Conservation (phyloP, 2,888 invertebrate species). For the Ectemnius continuus region DNA sequence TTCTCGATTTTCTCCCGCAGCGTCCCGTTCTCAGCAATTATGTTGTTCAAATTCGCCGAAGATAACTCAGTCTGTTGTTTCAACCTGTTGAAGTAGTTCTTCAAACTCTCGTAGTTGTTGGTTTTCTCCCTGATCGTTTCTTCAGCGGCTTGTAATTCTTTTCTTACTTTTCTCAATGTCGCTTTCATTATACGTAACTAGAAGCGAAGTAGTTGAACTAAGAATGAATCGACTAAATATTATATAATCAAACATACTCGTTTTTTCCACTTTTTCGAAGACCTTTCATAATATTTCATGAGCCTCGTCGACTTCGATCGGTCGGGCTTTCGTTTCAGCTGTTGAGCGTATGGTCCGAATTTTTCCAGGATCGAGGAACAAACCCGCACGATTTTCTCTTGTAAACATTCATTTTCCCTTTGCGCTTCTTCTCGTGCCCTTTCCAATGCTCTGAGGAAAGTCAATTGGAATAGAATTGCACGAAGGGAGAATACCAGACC, state of each 20-base stretch:
- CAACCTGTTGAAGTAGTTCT: slow-evolving; percentile 50
- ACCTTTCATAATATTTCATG: slow-evolving; percentile 44
- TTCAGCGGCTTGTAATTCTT: slow-evolving; percentile 45
- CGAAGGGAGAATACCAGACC: neutral
- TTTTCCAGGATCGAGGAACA: slow-evolving; percentile 59
- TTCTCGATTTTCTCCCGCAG: slow-evolving; percentile 61
- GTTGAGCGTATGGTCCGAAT: slow-evolving; percentile 40
- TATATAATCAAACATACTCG: slow-evolving; percentile 45
- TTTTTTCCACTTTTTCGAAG: slow-evolving; percentile 46
- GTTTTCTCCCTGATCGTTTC: slow-evolving; percentile 48
- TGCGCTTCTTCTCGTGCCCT: slow-evolving; percentile 43
- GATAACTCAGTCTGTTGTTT: slow-evolving; percentile 56
- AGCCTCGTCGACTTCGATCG: neutral
- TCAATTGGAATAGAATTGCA: neutral
- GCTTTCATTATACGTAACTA: slow-evolving; percentile 50
- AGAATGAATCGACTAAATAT: neutral
- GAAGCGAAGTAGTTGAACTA: neutral
- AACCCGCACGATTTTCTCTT: slow-evolving; percentile 58
- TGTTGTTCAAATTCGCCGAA: slow-evolving; percentile 56
- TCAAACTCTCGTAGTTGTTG: slow-evolving; percentile 45
- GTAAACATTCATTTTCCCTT: slow-evolving; percentile 53
- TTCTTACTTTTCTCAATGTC: slow-evolving; percentile 51
- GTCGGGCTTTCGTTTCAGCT: too few species aligned
- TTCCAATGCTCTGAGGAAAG: slow-evolving; percentile 41
- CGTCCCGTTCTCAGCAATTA: slow-evolving; percentile 56